Conservation (phyloP, 2,888 invertebrate genomes). For the Brachyopa scutellaris region DNA sequence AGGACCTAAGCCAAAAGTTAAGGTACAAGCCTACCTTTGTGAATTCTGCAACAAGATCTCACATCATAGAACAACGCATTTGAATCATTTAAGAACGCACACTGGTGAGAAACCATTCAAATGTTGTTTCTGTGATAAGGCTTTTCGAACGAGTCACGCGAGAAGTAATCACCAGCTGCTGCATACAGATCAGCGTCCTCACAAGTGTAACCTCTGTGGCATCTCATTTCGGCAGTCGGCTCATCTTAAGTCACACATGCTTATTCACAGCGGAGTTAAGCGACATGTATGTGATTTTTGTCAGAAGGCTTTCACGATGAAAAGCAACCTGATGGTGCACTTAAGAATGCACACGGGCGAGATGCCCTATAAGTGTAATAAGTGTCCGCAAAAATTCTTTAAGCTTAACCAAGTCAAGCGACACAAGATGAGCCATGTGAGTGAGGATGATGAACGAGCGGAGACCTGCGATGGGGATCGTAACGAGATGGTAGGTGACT, state of each 20-base stretch:
- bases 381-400: constrained; percentile 71
- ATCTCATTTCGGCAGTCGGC: constrained; percentile 73
- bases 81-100: constrained; percentile 74
- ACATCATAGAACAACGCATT: constrained; percentile 71
- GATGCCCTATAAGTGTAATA: constrained; percentile 72
- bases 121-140: constrained; percentile 72
- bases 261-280: constrained; percentile 71
- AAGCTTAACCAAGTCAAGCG: constrained; percentile 67
- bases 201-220: constrained; percentile 73
- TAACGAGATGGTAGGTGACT: constrained; percentile 17
- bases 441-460: background rate
- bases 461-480: background rate
- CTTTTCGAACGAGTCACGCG: constrained; percentile 74
- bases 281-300: constrained; percentile 73
- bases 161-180: constrained; percentile 73
- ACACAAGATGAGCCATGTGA: constrained; percentile 52
- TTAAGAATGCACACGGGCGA: constrained; percentile 72
- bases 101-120: constrained; percentile 73
- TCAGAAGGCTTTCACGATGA: constrained; percentile 71
- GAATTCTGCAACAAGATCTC: constrained; percentile 72
- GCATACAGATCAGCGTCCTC: constrained; percentile 74
- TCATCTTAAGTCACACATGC: constrained; percentile 74
- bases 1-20: constrained; percentile 21
- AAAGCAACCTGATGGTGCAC: constrained; percentile 68
- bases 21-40: constrained; percentile 44